phyloP scores from a whole-genome alignment of 2,797 vertebrate species.

The Peromyscus aztecus region DNA sequence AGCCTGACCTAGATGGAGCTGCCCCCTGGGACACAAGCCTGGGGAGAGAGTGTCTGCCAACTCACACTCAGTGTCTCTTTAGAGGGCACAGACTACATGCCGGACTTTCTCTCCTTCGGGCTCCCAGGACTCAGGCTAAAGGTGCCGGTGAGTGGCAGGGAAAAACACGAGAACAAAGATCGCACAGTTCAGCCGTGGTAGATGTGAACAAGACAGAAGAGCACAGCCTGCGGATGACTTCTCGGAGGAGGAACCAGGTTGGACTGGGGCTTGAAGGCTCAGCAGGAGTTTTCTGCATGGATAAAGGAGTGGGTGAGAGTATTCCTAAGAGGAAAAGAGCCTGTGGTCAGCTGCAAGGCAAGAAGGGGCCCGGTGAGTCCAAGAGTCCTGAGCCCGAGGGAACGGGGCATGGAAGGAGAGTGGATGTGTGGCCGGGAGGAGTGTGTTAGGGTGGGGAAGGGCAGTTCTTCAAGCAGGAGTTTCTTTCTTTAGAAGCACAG shows the following conservation, averaged over 20 bases:
- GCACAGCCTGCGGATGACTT: not conserved
- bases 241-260: not conserved
- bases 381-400: not conserved
- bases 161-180: not conserved
- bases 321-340: not conserved
- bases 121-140: not conserved
- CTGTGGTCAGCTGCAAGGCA: not conserved
- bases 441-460: not conserved
- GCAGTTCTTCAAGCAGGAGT: not conserved
- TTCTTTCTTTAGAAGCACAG: not conserved
- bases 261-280: not conserved
- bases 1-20: constrained; percentile 8
- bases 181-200: not conserved
- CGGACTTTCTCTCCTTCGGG: not conserved
- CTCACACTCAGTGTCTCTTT: not conserved
- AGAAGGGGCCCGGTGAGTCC: not conserved
- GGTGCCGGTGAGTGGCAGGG: not conserved
- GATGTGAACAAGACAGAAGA: not conserved
- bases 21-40: not conserved
- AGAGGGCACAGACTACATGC: not conserved
- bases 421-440: not conserved
- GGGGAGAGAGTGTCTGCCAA: not conserved
- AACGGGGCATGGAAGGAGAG: accelerated
- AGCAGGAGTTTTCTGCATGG: not conserved
- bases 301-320: not conserved